Conservation (phyloP, 2,797 vertebrate genomes). For the Phoxinus dragarum region DNA sequence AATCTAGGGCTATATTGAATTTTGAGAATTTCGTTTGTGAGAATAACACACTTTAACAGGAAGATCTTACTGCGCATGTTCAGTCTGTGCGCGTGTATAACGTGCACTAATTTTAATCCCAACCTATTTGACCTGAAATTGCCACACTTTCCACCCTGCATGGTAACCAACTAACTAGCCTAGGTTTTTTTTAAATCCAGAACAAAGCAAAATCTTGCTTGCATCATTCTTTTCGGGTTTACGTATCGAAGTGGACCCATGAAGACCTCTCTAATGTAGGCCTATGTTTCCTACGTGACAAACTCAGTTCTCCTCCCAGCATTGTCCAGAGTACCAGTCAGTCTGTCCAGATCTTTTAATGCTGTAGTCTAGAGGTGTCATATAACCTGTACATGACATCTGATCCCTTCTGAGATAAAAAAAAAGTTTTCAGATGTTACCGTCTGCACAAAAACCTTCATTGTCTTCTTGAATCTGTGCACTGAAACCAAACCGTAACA, state of each 20-base stretch:
- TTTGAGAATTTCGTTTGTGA: neutral
- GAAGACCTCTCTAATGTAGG: neutral
- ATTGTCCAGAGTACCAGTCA: neutral
- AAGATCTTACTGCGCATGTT: neutral
- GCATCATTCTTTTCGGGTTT: neutral
- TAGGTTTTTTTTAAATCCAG: neutral
- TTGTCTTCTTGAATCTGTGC: constrained; percentile 8
- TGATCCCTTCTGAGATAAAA: neutral
- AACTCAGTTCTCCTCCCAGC: neutral
- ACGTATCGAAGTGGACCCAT: neutral
- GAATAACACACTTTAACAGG: neutral
- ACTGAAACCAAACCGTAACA: neutral
- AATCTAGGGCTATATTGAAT: neutral
- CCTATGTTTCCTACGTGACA: neutral
- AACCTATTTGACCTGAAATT: neutral
- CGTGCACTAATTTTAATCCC: neutral
- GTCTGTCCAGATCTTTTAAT: neutral
- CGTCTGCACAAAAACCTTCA: neutral
- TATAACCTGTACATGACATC: neutral
- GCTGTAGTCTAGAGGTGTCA: neutral
- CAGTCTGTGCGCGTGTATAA: too few species aligned
- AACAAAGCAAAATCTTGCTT: neutral
- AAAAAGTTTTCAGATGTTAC: neutral
- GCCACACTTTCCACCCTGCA: too few species aligned
- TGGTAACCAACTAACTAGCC: neutral